Evolutionary conservation across 2,113 vertebrate species (phyloP).

Genomic region (Pica pica): DNA sequence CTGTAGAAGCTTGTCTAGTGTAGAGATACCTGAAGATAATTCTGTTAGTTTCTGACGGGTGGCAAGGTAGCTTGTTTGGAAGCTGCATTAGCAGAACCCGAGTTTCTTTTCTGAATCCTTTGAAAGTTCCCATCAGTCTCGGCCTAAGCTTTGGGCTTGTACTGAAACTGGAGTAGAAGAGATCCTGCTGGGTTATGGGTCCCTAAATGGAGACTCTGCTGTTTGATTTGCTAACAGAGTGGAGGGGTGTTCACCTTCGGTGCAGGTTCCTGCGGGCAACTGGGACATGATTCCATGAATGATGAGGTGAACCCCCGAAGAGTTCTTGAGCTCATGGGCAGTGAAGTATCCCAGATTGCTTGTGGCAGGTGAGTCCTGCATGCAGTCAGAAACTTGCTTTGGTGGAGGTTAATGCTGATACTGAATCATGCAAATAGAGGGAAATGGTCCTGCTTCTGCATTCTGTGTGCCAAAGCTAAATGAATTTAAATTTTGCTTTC

Average conservation of each 20-base stretch:
- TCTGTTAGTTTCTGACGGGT: background rate
- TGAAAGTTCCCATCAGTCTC: background rate
- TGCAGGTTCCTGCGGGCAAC: constrained; percentile 83
- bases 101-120: background rate
- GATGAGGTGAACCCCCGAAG: constrained; percentile 86
- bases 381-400: background rate
- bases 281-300: constrained; percentile 87
- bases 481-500: background rate
- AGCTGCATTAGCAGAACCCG: background rate
- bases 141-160: background rate
- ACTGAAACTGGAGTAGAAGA: background rate
- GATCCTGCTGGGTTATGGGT: background rate
- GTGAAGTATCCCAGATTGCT: constrained; percentile 88
- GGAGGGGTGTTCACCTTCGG: constrained; percentile 92
- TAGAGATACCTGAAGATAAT: background rate
- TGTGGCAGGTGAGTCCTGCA: constrained; percentile 83
- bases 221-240: constrained; percentile 74
- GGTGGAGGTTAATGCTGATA: background rate
- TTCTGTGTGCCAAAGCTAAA: background rate
- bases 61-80: background rate
- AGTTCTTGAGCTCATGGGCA: constrained; percentile 90
- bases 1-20: background rate
- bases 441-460: background rate
- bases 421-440: background rate
- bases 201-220: constrained; percentile 49